A percentile compares a stretch with the other conserved stretches of the same genome.
Conservation (phyloP, 2,888 invertebrate genomes). For the Drosophila gaucha region DNA sequence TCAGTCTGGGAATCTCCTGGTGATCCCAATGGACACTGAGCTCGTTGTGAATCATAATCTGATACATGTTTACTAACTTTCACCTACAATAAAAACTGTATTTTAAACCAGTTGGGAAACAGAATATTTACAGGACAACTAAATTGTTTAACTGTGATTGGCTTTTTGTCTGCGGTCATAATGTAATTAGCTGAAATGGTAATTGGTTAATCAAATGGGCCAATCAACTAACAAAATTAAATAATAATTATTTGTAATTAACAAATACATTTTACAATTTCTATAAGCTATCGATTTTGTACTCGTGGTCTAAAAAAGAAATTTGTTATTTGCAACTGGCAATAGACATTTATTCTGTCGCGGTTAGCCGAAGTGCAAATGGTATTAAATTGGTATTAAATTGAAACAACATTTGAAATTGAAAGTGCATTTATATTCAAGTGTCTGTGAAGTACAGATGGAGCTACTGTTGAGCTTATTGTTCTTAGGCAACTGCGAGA, state of each 20-base stretch:
- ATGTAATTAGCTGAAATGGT: neutral
- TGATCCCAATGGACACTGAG: too few relatives aligned
- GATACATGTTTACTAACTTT: too few relatives aligned
- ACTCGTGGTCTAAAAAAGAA: neutral
- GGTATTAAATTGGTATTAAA: constrained; percentile 19
- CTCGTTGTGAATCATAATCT: too few relatives aligned
- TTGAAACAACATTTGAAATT: neutral
- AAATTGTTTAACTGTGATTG: neutral
- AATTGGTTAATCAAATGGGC: neutral
- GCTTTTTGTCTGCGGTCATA: neutral
- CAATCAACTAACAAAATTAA: constrained; percentile 1
- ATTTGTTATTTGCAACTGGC: constrained; percentile 24
- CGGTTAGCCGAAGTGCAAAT: constrained; percentile 12
- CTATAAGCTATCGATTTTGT: constrained; percentile 5
- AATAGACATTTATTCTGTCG: constrained; percentile 25
- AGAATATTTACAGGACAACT: neutral
- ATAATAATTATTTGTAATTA: constrained; percentile 1
- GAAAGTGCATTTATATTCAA: neutral
- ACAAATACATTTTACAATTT: constrained; percentile 2
- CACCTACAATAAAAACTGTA: too few relatives aligned
- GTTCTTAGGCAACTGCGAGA: neutral
- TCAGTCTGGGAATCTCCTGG: too few relatives aligned
- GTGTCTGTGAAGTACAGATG: constrained; percentile 10
- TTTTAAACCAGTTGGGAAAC: too few relatives aligned
- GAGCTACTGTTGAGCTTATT: constrained; percentile 1